Evolutionary conservation across 2,888 invertebrate genomes (phyloP).

Genomic region (Eristalis tenax): DNA sequence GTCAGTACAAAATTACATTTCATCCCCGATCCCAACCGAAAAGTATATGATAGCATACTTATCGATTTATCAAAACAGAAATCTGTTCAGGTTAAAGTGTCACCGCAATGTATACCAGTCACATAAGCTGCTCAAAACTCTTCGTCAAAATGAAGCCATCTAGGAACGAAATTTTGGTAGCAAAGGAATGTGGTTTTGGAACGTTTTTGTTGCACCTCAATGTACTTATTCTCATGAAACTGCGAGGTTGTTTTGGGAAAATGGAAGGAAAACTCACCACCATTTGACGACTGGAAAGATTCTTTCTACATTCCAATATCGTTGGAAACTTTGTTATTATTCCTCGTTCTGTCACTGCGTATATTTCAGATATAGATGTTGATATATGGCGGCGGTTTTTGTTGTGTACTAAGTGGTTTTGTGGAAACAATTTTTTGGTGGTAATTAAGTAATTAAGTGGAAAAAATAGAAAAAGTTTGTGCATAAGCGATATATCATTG

Average conservation of each 20-base stretch:
- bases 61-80: too few relatives aligned
- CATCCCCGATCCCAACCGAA: too few relatives aligned
- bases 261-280: background rate
- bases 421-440: background rate
- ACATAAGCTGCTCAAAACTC: too few relatives aligned
- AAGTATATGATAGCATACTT: too few relatives aligned
- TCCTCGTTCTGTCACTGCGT: background rate
- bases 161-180: too few relatives aligned
- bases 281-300: background rate
- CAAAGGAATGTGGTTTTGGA: too few relatives aligned
- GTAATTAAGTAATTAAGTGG: background rate
- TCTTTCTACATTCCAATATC: background rate
- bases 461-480: background rate
- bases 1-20: too few relatives aligned
- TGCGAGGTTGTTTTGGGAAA: background rate
- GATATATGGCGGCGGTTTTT: background rate
- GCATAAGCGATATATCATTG: background rate
- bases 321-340: background rate
- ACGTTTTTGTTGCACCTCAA: too few relatives aligned
- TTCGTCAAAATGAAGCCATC: too few relatives aligned
- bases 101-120: too few relatives aligned
- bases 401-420: background rate
- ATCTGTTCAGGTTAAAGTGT: too few relatives aligned
- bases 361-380: background rate
- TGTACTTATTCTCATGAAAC: background rate